Evolutionary conservation across 2,797 vertebrate genomes (phyloP), one percentile per base, ranked within the genome.

Genomic region (Florisuga fusca): DNA sequence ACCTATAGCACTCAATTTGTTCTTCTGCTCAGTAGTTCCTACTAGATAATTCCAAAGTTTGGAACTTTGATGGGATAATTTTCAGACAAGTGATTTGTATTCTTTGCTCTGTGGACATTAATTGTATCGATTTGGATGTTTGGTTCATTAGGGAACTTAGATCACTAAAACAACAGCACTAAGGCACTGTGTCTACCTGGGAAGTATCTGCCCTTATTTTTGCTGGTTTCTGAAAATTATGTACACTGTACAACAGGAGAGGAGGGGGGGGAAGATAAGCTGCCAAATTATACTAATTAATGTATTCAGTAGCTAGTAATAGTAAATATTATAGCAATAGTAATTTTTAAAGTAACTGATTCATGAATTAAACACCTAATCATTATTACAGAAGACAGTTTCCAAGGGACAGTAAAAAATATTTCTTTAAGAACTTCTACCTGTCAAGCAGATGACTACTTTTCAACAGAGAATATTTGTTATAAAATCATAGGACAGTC

Each of bases 211-310:
- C 8, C 62, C 21, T 86, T 90, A 67, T 82, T 73, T 25, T 53
- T 82, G 7, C 1, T 4, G 1, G 7, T 51, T 91, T 88, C 34
- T 79, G 5, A 84, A 73, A 58, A 75, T 74, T 71, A 61, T 61
- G 46, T 34, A 6, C 58, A 9, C 2, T 50, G 13, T 38, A 31
- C 4, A 58, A 15, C 0, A 13, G 38, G 38, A 14, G 38, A 41
- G 38, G 38, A 41, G 38, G 38, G 38, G 1, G 1, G 7, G 11
- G 4, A 3, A 3, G 5, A 15, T 80, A 78, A 87, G 43, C 51
- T 46, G 2, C 10, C 21, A 68, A 33, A 25, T 12, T 16, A 55
- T 7, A 53, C 3, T 48, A 69, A 71, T 67, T 67, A 78, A 46
- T 19, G 83, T 22, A 16, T 4, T 79, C 78, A 33, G 3, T 61